A percentile compares a stretch with the other conserved stretches of the same genome.
Conservation (phyloP, 2,113 vertebrate genomes). For the Lophochroa leadbeateri region DNA sequence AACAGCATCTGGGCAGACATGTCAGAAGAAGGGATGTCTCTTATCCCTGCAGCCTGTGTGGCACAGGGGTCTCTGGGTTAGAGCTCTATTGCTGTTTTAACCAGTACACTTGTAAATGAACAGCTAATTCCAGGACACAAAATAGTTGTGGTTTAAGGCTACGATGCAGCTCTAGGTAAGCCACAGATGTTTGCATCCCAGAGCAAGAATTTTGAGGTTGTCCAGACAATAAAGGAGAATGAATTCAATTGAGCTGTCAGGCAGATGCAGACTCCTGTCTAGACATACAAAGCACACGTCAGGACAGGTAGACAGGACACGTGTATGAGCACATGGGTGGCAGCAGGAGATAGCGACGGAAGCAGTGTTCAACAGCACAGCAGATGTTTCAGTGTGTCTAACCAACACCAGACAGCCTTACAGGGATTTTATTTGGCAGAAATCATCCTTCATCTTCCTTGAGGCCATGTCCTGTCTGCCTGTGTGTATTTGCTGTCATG, state of each 20-base stretch:
- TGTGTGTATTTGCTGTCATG: neutral
- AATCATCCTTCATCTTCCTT: neutral
- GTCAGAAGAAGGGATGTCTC: neutral
- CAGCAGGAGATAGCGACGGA: neutral
- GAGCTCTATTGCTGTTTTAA: neutral
- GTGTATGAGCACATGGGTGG: neutral
- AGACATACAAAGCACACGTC: neutral
- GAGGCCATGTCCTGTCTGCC: neutral
- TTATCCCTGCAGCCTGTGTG: neutral
- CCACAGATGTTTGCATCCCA: neutral
- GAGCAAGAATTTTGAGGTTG: neutral
- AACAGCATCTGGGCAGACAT: neutral
- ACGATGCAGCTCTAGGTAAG: neutral
- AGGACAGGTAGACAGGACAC: neutral
- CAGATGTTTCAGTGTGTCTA: neutral
- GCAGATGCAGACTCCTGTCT: neutral
- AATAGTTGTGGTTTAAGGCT: neutral
- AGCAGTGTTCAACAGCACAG: neutral
- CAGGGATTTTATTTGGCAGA: neutral
- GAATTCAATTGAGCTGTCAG: neutral
- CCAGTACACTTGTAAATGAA: neutral
- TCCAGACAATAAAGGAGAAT: conserved; percentile 2
- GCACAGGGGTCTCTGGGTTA: neutral
- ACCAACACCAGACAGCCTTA: neutral
- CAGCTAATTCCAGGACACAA: neutral